Conservation (phyloP, 2,113 vertebrate species). For the Scopus umbretta region DNA sequence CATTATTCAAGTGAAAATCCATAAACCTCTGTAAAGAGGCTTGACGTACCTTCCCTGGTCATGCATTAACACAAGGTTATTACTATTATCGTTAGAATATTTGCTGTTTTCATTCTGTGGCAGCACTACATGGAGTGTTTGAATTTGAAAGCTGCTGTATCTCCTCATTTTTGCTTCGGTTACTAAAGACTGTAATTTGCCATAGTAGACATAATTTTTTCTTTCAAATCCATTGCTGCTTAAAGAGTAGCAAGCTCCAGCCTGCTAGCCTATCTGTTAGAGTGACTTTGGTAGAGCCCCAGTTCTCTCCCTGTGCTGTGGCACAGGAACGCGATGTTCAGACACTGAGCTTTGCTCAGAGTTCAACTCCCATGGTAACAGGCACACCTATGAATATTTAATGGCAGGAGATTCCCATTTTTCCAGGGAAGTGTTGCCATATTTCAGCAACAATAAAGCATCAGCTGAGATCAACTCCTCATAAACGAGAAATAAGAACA, state of each 20-base stretch:
- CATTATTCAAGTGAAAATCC: not conserved
- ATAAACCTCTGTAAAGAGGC: not conserved
- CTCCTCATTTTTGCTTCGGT: not conserved
- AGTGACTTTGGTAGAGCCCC: not conserved
- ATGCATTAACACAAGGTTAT: not conserved
- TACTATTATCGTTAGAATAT: not conserved
- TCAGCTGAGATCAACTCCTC: not conserved
- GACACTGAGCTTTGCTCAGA: not conserved
- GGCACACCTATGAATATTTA: not conserved
- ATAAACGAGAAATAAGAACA: not conserved
- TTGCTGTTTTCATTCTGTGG: not conserved
- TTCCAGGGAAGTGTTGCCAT: not conserved
- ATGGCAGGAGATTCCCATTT: not conserved
- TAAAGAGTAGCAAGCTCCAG: not conserved
- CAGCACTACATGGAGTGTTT: not conserved
- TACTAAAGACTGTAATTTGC: not conserved
- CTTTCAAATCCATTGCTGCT: not conserved
- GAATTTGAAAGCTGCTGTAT: not conserved
- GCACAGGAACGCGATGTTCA: not conserved
- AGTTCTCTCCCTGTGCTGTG: not conserved
- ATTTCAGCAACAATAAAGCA: not conserved
- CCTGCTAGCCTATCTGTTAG: not conserved
- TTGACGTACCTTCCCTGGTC: not conserved
- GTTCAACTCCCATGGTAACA: not conserved
- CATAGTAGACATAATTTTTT: not conserved